A percentile compares a stretch with the other conserved stretches of the same genome.
phyloP scores from a whole-genome alignment of 2,888 invertebrate species.

The Seira musarum region DNA sequence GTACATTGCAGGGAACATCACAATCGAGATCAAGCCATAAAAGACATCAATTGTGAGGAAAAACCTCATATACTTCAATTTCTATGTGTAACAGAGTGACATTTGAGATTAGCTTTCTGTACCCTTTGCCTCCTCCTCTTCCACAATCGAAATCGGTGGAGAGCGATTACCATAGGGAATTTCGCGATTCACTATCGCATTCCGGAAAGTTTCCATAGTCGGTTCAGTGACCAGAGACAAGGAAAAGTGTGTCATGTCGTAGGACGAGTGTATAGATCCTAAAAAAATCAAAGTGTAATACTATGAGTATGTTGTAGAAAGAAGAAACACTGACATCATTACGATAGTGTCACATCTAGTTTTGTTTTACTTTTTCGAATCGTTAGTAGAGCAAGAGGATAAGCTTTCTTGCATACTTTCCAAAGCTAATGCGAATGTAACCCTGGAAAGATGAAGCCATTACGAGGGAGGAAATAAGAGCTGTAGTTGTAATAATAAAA shows the following conservation, averaged over 20 bases:
- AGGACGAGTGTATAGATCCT: too few relatives aligned
- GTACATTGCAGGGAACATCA: too few relatives aligned
- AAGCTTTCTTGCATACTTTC: slow-evolving; percentile 13
- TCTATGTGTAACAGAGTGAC: slow-evolving; percentile 37
- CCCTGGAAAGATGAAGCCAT: slow-evolving; percentile 47
- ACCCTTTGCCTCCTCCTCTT: slow-evolving; percentile 7
- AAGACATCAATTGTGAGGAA: slow-evolving; percentile 10
- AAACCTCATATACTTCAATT: not conserved
- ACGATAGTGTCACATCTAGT: slow-evolving; percentile 30
- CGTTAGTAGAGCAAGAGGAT: slow-evolving; percentile 21
- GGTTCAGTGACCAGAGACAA: slow-evolving; percentile 10
- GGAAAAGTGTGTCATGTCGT: not conserved
- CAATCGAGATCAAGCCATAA: not conserved
- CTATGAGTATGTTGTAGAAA: too few relatives aligned
- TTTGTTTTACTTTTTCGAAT: slow-evolving; percentile 42
- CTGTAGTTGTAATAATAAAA: not conserved
- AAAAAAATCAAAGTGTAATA: too few relatives aligned
- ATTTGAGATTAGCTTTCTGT: slow-evolving; percentile 50
- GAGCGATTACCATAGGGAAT: slow-evolving; percentile 12
- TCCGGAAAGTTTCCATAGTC: not conserved
- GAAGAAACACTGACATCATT: not conserved
- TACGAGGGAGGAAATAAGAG: slow-evolving; percentile 3
- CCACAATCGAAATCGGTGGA: too few relatives aligned
- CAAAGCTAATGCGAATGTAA: not conserved
- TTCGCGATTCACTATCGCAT: too few relatives aligned